Base-by-base conservation (phyloP, 2,113 vertebrate species). In the Entomyzon cyanotis region DNA sequence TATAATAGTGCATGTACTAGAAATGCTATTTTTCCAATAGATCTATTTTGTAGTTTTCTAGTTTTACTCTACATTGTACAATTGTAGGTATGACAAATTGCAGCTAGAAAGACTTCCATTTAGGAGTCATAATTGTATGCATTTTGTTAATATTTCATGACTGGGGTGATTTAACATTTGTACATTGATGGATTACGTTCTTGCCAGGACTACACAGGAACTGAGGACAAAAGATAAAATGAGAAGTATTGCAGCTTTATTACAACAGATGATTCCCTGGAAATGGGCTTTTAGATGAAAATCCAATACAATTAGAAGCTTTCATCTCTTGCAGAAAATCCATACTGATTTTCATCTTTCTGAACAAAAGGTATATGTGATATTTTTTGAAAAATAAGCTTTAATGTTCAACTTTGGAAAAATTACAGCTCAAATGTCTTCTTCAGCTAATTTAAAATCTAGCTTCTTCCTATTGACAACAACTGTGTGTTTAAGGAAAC, bases 141-240 rank as follows among this genome's bases (percentile, higher is more conserved):
- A 15, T 96, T 96, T 41, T 75, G 70, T 96, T 95, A 95, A 93
- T 93, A 88, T 89, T 95, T 95, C 25, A 94, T 87, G 59, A 71
- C 70, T 46, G 47, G 39, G 16, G 56, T 93, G 47, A 94, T 91
- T 96, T 93, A 95, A 92, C 81, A 82, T 67, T 82, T 86, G 14
- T 71, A 86, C 95, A 14, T 71, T 96, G 92, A 96, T 91, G 46
- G 53, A 97, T 95, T 3, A 87, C 7, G 4, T 92, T 94, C 64
- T 88, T 90, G 83, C 90, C 23, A 6, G 88, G 89, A 85, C 92
- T 92, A 52, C 39, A 44, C 5, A 73, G 76, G 80, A 93, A 84
- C 55, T 42, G 55, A 95, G 50, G 74, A 77, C 69, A 77, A 79
- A 93, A 89, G 77, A 88, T 1, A 87, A n/a, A 65, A 91, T 76